These are phyloP conservation scores for Eupithecia dodoneata DNA, from an alignment of 2,888 invertebrate species.

Conservation along the genomic window DNA sequence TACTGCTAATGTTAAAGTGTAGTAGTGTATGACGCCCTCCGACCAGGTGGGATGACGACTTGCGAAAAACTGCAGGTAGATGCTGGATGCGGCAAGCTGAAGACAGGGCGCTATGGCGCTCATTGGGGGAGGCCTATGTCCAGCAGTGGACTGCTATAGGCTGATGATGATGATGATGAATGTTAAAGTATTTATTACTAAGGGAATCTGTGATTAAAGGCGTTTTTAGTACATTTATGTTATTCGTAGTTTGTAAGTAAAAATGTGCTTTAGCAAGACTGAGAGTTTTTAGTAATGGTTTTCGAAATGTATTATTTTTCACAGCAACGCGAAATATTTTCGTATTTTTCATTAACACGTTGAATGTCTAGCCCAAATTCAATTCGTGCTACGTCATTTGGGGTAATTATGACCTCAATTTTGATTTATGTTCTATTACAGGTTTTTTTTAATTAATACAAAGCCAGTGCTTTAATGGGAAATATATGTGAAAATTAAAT, in stretches of 20 bases:
- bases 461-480: neutral
- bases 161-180: too few species aligned
- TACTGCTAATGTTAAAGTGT: neutral
- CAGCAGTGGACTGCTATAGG: too few species aligned
- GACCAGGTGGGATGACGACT: too few species aligned
- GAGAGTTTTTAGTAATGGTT: constrained; percentile 14
- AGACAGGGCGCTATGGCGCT: too few species aligned
- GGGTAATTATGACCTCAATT: neutral
- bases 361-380: neutral
- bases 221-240: constrained; percentile 17
- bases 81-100: too few species aligned
- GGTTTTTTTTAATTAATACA: neutral
- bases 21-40: too few species aligned
- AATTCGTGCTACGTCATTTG: neutral
- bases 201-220: constrained; percentile 28
- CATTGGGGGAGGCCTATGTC: too few species aligned
- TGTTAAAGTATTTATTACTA: constrained; percentile 22
- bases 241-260: constrained; percentile 24
- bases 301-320: neutral
- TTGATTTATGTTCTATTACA: neutral
- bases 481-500: neutral
- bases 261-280: constrained; percentile 34
- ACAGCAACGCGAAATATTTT: neutral
- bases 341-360: neutral
- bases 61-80: too few species aligned